These are phyloP conservation scores for Lepus townsendii DNA, from an alignment of 2,797 vertebrate species.

Conservation along the genomic window DNA sequence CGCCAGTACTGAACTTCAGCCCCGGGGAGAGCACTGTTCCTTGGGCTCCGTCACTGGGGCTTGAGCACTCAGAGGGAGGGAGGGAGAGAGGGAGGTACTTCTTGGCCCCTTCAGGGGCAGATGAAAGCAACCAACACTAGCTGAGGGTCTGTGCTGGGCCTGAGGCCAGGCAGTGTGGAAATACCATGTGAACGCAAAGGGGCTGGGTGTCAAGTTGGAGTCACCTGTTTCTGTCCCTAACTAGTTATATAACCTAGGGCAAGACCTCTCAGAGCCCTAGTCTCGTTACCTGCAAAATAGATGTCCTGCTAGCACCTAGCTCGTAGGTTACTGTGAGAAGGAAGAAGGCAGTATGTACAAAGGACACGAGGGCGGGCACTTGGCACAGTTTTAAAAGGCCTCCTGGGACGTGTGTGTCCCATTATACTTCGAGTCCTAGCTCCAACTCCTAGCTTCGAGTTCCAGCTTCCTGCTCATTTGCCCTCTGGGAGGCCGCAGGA, in stretches of 20 bases:
- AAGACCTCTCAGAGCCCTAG: background rate
- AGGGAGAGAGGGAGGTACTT: background rate
- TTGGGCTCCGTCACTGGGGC: background rate
- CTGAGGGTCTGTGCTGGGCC: background rate
- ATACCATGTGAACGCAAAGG: background rate
- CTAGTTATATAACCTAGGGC: background rate
- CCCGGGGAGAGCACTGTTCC: background rate
- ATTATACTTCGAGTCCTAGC: too few species aligned
- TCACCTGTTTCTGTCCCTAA: background rate
- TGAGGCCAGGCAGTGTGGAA: background rate
- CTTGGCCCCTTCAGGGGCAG: background rate
- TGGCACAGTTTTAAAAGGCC: too few species aligned
- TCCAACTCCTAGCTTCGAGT: too few species aligned
- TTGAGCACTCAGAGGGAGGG: background rate
- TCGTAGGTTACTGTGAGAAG: background rate
- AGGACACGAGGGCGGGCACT: background rate
- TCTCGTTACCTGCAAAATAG: constrained; percentile 62
- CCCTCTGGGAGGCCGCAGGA: too few species aligned
- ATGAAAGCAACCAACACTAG: background rate
- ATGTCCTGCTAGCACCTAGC: background rate
- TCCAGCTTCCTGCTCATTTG: too few species aligned
- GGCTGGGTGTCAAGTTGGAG: background rate
- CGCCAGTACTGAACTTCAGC: background rate
- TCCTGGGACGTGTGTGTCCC: too few species aligned
- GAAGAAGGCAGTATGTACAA: constrained; percentile 6